phyloP scores from a whole-genome alignment of 2,113 vertebrate genomes.

The Dendrocopos noguchii region DNA sequence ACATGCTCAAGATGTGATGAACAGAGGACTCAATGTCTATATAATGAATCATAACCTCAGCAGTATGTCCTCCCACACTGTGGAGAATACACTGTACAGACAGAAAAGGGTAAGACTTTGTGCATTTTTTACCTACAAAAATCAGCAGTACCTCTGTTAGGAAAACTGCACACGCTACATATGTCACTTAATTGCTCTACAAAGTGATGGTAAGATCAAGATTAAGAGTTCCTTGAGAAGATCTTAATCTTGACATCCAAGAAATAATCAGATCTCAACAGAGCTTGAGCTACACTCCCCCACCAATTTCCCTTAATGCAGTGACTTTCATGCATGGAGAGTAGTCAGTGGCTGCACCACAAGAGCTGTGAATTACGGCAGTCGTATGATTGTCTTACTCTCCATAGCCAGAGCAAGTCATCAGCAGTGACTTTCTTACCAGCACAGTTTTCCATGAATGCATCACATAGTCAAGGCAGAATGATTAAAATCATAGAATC shows the following conservation, averaged over 20 bases:
- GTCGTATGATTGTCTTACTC: neutral
- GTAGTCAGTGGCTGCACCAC: neutral
- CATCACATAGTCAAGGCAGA: neutral
- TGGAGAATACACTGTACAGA: neutral
- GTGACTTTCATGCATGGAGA: accelerated
- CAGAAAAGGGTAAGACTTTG: neutral
- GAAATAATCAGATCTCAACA: neutral
- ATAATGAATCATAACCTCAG: neutral
- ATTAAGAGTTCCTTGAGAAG: neutral
- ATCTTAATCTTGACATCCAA: neutral
- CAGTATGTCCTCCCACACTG: neutral
- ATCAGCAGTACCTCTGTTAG: neutral
- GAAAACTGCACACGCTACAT: neutral
- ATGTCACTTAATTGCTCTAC: neutral
- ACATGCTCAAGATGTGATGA: neutral
- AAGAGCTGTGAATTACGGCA: neutral
- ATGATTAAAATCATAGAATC: neutral
- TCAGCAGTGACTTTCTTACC: neutral
- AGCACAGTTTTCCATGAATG: neutral
- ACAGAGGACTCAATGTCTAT: neutral
- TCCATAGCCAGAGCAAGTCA: neutral
- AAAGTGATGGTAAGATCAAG: neutral
- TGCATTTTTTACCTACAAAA: neutral
- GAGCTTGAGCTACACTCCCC: neutral
- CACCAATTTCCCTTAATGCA: accelerated